Evolutionary conservation across 2,888 invertebrate species (phyloP).

Genomic region (Epinotia demarniana): DNA sequence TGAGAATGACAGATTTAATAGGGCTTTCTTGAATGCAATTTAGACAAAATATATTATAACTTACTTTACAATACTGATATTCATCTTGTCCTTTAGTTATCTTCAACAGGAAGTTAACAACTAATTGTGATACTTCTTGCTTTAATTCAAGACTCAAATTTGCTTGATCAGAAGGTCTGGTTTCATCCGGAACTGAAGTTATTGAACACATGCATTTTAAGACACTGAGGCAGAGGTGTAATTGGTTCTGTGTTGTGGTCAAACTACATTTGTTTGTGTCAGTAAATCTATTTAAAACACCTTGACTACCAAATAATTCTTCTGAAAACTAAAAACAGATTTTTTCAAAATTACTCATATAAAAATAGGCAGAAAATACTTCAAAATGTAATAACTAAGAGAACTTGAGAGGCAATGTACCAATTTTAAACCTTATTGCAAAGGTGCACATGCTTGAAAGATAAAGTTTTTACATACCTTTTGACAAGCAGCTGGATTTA

Average conservation of each 20-base stretch:
- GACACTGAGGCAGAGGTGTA: constrained; percentile 67
- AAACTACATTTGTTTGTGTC: constrained; percentile 55
- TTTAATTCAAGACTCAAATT: constrained; percentile 59
- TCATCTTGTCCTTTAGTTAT: constrained; percentile 72
- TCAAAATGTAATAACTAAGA: no score
- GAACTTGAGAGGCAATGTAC: no score
- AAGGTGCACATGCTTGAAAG: no score
- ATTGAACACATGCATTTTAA: constrained; percentile 70
- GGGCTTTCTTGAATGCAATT: no score
- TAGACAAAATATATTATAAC: constrained; percentile 41
- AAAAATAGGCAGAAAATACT: no score
- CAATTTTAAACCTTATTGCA: no score
- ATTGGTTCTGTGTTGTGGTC: constrained; percentile 57
- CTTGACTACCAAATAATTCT: constrained; percentile 69
- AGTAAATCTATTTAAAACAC: constrained; percentile 64
- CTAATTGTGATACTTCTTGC: constrained; percentile 67
- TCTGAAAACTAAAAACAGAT: constrained; percentile 63
- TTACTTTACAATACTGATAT: constrained; percentile 80
- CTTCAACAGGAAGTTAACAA: constrained; percentile 71
- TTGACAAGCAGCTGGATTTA: constrained; percentile 59
- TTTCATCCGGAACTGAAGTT: constrained; percentile 61
- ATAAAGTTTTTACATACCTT: constrained; percentile 57
- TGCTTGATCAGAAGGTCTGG: constrained; percentile 50
- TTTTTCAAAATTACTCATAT: no score
- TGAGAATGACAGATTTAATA: not conserved